These are phyloP conservation scores for Paratrypauchen microcephalus DNA, from an alignment of 2,797 vertebrate genomes.

Conservation along the genomic window DNA sequence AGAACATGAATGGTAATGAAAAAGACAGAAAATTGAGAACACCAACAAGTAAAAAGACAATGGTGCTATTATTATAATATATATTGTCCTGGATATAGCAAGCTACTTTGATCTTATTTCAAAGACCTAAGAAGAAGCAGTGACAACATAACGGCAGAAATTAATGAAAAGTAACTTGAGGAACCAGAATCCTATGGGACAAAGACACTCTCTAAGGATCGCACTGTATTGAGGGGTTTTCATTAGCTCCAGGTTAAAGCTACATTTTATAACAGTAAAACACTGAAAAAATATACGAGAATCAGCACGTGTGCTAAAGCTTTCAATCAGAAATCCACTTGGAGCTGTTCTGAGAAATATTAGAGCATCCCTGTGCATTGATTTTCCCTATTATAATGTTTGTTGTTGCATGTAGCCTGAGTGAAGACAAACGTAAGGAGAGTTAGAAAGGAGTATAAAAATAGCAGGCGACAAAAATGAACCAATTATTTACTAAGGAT, in stretches of 20 bases:
- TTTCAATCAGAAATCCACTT: slow-evolving; percentile 22
- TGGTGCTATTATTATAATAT: slow-evolving; percentile 3
- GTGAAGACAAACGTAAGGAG: background rate
- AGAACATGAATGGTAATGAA: background rate
- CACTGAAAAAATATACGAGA: slow-evolving; percentile 34
- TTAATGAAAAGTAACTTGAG: slow-evolving; percentile 33
- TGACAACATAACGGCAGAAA: slow-evolving; percentile 10
- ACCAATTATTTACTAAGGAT: background rate
- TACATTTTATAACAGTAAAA: slow-evolving; percentile 8
- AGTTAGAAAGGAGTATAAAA: background rate
- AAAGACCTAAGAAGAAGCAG: slow-evolving; percentile 28
- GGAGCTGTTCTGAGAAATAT: slow-evolving; percentile 30
- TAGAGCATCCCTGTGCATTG: background rate
- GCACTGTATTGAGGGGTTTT: slow-evolving; percentile 4
- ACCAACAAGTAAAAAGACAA: background rate
- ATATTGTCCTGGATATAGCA: slow-evolving; percentile 14
- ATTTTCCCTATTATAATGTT: slow-evolving; percentile 8
- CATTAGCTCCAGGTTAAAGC: slow-evolving; percentile 11
- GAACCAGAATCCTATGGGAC: slow-evolving; percentile 20
- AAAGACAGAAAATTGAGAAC: background rate
- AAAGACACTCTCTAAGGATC: slow-evolving; percentile 22
- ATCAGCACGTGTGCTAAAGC: slow-evolving; percentile 15
- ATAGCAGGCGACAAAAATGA: slow-evolving; percentile 1
- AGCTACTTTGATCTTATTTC: slow-evolving; percentile 21
- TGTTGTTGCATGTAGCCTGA: background rate